These are phyloP conservation scores for Channallabes apus DNA, from an alignment of 2,797 vertebrate species.

Conservation along the genomic window DNA sequence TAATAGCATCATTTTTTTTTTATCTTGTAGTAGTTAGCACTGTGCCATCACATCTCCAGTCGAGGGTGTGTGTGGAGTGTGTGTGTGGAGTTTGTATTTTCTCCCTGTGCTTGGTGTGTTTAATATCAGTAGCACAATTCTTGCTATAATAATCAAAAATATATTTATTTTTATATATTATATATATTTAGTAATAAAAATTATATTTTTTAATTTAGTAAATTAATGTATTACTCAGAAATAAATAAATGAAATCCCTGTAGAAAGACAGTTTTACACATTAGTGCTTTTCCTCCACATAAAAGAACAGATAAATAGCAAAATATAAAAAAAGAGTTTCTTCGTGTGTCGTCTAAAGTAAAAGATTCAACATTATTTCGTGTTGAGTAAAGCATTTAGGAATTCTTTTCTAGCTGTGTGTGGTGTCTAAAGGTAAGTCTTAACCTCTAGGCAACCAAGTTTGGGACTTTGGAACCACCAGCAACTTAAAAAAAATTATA, in stretches of 20 bases:
- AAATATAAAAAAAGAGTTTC: neutral
- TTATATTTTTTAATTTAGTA: too few relatives aligned
- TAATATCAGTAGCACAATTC: too few relatives aligned
- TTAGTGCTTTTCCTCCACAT: neutral
- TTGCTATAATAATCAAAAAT: too few relatives aligned
- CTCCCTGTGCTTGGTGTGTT: too few relatives aligned
- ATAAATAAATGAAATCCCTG: neutral
- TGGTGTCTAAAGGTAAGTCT: neutral
- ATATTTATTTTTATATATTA: too few relatives aligned
- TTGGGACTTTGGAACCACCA: neutral
- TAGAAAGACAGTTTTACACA: neutral
- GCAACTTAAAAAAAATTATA: neutral
- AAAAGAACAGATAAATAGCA: neutral
- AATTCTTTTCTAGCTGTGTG: neutral
- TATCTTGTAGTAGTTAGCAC: too few relatives aligned
- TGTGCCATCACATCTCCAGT: too few relatives aligned
- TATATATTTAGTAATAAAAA: too few relatives aligned
- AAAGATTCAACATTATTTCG: neutral
- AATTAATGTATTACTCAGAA: neutral
- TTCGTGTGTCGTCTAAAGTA: neutral
- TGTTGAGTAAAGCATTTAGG: neutral
- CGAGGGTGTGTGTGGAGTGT: too few relatives aligned
- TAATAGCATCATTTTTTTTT: too few relatives aligned
- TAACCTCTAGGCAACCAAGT: neutral
- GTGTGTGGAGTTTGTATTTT: too few relatives aligned